Evolutionary conservation across 1,140 invertebrate genomes (phyloP).

Genomic region (Drosophila kanapiae): DNA sequence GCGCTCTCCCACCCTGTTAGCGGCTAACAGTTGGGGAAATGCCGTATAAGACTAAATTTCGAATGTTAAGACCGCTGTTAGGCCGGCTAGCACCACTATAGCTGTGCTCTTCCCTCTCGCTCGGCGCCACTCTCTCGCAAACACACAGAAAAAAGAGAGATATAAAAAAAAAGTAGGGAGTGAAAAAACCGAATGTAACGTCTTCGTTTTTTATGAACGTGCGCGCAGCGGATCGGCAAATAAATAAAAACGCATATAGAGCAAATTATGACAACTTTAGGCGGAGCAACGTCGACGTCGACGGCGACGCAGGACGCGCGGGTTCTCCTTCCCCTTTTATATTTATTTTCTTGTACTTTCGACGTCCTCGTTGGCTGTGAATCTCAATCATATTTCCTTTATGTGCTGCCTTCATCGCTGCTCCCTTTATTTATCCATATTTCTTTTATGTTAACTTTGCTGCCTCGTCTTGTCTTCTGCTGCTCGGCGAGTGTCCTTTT

Average conservation of each 20-base stretch:
- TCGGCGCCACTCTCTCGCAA: slow-evolving; percentile 6
- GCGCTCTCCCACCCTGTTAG: slow-evolving; percentile 23
- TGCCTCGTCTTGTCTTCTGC: slow-evolving; percentile 6
- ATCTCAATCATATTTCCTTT: slow-evolving; percentile 73
- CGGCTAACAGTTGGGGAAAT: slow-evolving; percentile 37
- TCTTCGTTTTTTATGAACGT: slow-evolving; percentile 64
- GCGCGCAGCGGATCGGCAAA: slow-evolving; percentile 67
- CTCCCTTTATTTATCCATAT: slow-evolving; percentile 75
- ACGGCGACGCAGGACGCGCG: slow-evolving; percentile 22
- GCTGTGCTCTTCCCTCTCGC: slow-evolving; percentile 28
- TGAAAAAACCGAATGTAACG: slow-evolving; percentile 22
- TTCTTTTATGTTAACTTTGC: slow-evolving; percentile 51
- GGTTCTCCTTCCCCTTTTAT: neutral
- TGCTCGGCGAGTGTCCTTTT: slow-evolving; percentile 54
- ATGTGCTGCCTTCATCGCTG: slow-evolving; percentile 34
- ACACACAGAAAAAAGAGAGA: slow-evolving; percentile 12
- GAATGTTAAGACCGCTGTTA: slow-evolving; percentile 25
- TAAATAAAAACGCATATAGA: slow-evolving; percentile 74
- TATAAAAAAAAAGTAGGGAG: slow-evolving; percentile 6
- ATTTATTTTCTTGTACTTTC: slow-evolving; percentile 31
- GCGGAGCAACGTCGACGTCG: slow-evolving; percentile 73
- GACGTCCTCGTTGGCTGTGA: slow-evolving; percentile 53
- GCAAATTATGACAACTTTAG: slow-evolving; percentile 85
- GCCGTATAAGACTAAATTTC: slow-evolving; percentile 33
- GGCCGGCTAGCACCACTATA: neutral